A percentile compares a stretch with the other conserved stretches of the same genome.
phyloP scores from a whole-genome alignment of 2,113 vertebrate genomes.

The Ailurus styani region DNA sequence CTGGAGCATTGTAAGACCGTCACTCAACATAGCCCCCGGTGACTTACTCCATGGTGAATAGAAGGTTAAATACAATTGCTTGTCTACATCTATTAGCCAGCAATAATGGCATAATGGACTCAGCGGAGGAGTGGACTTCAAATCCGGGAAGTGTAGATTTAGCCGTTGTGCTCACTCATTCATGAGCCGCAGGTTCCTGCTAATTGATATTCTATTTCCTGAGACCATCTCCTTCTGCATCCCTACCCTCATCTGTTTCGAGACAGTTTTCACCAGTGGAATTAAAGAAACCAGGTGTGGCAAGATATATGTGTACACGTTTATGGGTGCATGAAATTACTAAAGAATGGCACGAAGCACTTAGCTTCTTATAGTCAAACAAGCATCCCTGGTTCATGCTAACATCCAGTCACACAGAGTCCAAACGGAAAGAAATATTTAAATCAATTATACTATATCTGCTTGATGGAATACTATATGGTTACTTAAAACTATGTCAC shows the following conservation, averaged over 20 bases:
- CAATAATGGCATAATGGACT: not conserved
- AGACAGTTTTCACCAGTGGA: not conserved
- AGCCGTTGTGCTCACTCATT: not conserved
- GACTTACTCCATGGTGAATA: not conserved
- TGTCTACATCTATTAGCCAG: not conserved
- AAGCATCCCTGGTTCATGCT: not conserved
- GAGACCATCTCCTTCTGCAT: not conserved
- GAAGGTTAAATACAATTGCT: not conserved
- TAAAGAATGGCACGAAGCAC: not conserved
- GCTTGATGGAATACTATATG: not conserved
- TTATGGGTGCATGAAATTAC: not conserved
- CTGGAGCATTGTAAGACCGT: not conserved
- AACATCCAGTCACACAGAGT: not conserved
- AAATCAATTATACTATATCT: not conserved
- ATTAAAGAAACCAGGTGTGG: not conserved
- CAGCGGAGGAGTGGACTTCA: not conserved
- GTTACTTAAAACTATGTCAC: not conserved
- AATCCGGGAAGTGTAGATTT: not conserved
- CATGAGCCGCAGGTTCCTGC: not conserved
- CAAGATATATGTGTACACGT: not conserved
- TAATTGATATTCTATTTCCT: not conserved
- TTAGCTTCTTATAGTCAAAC: not conserved
- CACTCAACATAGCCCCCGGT: not conserved
- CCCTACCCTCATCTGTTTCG: not conserved
- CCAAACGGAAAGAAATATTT: not conserved